Base-by-base conservation (phyloP, 37 sponge, comb jelly and placozoan genomes). In the Cladorhizidae sp. region DNA sequence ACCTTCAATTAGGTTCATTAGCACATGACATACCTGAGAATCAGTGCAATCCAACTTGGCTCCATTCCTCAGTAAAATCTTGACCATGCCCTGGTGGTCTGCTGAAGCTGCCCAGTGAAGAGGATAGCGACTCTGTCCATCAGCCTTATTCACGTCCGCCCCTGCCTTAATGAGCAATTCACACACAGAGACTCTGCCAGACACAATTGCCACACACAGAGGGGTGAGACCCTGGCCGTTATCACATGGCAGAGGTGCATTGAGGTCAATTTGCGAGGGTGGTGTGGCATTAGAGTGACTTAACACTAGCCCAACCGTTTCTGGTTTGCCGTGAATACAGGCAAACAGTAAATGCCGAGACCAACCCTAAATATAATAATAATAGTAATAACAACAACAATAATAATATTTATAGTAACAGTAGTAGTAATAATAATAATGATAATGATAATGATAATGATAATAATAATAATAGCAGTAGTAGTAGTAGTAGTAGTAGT, bases 141-240 rank as follows among this genome's bases (percentile, higher is more conserved):
- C 77, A 8, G 57, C 57, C 22, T 18, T 17, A 52, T 74, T 42
- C 40, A 83, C 57, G 6, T 54, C 68, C 0, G 76, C 84, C 40
- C 76, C 84, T 55, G 40, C 40, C 20, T 33, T 65, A 40, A 83
- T 69, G 20, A 83, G 84, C 56, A 65, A 35, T 33, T 72, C 41
- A 52, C 67, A 74, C 17, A 26, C 38, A 7, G 62, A 61, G 38
- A 7, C 28, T 28, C 33, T n/a, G 14, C 23, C 22, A 21, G 21
- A 23, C 26, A 83, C 42, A 5, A 76, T 52, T 0, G 84, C 57
- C 29, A 74, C 40, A 9, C 75, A 28, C 0, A 83, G 57, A 5
- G 84, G 84, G 76, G 84, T 75, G 33, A 83, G 68, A 55, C 57
- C 84, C 75, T 75, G 68, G 42, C 55, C 56, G 54, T 75, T 83